Percentiles rank a stretch among this genome's conserved stretches.
These are phyloP conservation scores for Cromileptes altivelis DNA, from an alignment of 2,113 vertebrate genomes.

Conservation along the genomic window DNA sequence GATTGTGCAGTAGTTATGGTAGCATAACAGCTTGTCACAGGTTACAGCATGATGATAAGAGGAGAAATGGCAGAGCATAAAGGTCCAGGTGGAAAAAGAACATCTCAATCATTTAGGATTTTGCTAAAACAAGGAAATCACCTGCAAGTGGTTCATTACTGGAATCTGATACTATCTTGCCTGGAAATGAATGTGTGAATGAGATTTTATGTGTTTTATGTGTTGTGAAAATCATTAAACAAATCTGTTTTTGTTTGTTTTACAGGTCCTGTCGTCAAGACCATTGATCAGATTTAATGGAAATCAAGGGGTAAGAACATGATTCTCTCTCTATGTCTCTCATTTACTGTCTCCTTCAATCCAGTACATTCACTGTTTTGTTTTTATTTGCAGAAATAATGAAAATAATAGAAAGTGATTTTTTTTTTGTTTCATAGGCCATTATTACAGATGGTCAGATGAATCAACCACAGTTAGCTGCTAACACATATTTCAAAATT, in stretches of 20 bases:
- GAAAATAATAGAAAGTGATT: too few relatives aligned
- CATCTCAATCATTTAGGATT: too few relatives aligned
- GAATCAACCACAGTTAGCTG: not conserved
- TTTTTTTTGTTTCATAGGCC: not conserved
- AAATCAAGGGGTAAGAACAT: slow-evolving; percentile 94
- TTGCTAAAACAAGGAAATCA: too few relatives aligned
- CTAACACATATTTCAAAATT: not conserved
- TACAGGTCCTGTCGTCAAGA: slow-evolving; percentile 88
- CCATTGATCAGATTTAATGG: slow-evolving; percentile 95
- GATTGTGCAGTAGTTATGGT: too few relatives aligned
- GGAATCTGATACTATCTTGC: not conserved
- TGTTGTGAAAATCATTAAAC: slow-evolving; percentile 3
- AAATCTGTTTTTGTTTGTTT: slow-evolving; percentile 40
- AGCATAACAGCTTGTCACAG: too few relatives aligned
- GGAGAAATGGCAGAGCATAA: too few relatives aligned
- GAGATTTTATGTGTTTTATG: not conserved
- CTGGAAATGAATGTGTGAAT: not conserved
- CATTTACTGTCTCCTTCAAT: not conserved
- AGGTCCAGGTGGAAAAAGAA: too few relatives aligned
- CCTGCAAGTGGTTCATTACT: not conserved
- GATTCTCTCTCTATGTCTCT: not conserved
- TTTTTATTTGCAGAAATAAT: not conserved
- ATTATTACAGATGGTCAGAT: slow-evolving; percentile 3
- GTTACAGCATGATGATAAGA: too few relatives aligned
- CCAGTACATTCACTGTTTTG: not conserved